Evolutionary conservation across 2,888 invertebrate species (phyloP), one percentile per base, ranked within the genome.

Genomic region (Lithophane leautieri): DNA sequence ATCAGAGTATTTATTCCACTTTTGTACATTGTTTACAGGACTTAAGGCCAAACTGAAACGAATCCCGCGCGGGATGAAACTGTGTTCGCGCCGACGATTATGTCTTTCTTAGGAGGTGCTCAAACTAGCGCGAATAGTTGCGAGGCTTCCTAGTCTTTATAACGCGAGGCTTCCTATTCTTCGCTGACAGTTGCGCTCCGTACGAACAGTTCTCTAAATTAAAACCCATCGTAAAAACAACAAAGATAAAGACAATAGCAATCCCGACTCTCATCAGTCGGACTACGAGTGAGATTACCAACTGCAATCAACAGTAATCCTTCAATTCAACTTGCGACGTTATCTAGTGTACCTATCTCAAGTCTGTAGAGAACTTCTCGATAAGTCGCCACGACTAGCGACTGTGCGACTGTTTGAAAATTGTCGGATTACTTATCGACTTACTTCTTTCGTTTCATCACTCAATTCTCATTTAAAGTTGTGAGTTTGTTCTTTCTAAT

Each of bases 221-320:
- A 66, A 78, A 28, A 25, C 22, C 7, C 25, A 14, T 63, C 44
- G 7, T 34, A 14, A 44, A 60, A 70, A 58, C 34, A 62, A 58
- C 54, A 54, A 7, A n/a, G 62, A 77, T 54, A 72, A 80, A 76
- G 62, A 47, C 63, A 42, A 42, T 47, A 63, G 71, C 69, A 83
- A 71, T 80, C 62, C n/a, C 47, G 25, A 47, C 50, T 42, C 42
- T 71, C 25, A 61, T 81, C 62, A 52, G 25, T 25, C 34, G 12
- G 22, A 76, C n/a, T 54, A 14, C 11, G 54, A 66, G 44, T 19
- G 34, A 62, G 85, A 77, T 84, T 82, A 81, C 61, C 61, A 72
- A 62, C 47, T 69, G 72, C 82, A 83, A 84, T 82, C 62, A 78
- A 76, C 65, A 28, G 70, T 78, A 85, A 86, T 84, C 86, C 78